phyloP scores from a whole-genome alignment of 1,140 invertebrate genomes.

The Pachypsylla venusta region DNA sequence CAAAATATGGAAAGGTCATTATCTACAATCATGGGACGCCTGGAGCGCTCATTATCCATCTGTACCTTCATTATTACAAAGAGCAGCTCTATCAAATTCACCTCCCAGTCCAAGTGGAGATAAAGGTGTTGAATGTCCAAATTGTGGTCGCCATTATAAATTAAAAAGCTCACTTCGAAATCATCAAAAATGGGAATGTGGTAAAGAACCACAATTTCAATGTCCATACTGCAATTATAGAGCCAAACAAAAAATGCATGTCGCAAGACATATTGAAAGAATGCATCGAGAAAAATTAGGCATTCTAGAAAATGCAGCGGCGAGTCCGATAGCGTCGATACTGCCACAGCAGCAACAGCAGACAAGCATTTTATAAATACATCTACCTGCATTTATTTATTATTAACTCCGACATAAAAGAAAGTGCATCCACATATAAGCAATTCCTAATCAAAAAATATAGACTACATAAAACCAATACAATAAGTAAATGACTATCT shows the following conservation, averaged over 20 bases:
- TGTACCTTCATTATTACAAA: background rate
- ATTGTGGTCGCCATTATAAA: slow-evolving; percentile 67
- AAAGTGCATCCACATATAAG: no score
- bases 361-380: no score
- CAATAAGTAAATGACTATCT: no score
- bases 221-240: slow-evolving; percentile 67
- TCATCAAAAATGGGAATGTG: slow-evolving; percentile 77
- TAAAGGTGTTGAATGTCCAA: slow-evolving; percentile 44
- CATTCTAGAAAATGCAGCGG: slow-evolving; percentile 17
- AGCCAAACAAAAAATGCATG: slow-evolving; percentile 73
- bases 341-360: slow-evolving; percentile 1
- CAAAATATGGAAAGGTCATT: background rate
- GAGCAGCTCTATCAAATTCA: background rate
- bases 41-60: slow-evolving; percentile 4
- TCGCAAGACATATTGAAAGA: slow-evolving; percentile 54
- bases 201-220: slow-evolving; percentile 66
- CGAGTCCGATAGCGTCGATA: background rate
- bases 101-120: background rate
- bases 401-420: no score
- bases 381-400: no score
- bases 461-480: no score
- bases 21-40: slow-evolving; percentile 5
- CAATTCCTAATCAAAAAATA: no score
- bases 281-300: slow-evolving; percentile 54
- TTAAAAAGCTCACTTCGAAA: slow-evolving; percentile 67